Conservation (phyloP, 1,140 invertebrate genomes). For the Drosophila hydei region DNA sequence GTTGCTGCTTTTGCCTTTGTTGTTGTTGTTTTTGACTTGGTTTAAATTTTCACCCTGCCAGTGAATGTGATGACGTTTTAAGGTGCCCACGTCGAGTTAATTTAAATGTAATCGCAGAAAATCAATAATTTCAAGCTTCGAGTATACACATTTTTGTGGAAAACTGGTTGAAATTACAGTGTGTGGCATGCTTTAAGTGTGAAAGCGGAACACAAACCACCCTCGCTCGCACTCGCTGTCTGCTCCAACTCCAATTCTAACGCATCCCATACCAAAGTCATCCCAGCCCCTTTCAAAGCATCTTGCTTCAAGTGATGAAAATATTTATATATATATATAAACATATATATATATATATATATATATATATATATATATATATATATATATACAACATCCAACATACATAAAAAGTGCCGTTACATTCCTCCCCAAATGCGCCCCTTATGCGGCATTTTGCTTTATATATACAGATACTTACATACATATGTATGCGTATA, state of each 20-base stretch:
- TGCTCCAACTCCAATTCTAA: conserved; percentile 38
- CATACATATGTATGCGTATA: conserved; percentile 3
- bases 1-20: conserved; percentile 4
- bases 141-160: conserved; percentile 55
- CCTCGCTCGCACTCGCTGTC: conserved; percentile 42
- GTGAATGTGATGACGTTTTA: conserved; percentile 64
- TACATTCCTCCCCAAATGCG: conserved; percentile 66
- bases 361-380: conserved; percentile 23
- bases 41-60: conserved; percentile 42
- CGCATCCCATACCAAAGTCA: conserved; percentile 17
- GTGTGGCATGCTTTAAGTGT: conserved; percentile 61
- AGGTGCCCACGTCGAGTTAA: conserved; percentile 38
- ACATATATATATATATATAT: conserved; percentile 20
- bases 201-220: conserved; percentile 65
- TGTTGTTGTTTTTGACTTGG: conserved; percentile 33
- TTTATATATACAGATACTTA: conserved; percentile 31
- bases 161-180: conserved; percentile 58
- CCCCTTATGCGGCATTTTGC: conserved; percentile 69
- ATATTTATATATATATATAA: conserved; percentile 33
- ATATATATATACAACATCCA: conserved; percentile 1
- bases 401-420: conserved; percentile 42
- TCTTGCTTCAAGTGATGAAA: conserved; percentile 44
- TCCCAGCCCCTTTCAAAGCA: conserved; percentile 33
- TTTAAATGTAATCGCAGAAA: conserved; percentile 65
- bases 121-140: conserved; percentile 74